Base-by-base conservation (phyloP, 2,797 vertebrate genomes). In the Argentina silus region DNA sequence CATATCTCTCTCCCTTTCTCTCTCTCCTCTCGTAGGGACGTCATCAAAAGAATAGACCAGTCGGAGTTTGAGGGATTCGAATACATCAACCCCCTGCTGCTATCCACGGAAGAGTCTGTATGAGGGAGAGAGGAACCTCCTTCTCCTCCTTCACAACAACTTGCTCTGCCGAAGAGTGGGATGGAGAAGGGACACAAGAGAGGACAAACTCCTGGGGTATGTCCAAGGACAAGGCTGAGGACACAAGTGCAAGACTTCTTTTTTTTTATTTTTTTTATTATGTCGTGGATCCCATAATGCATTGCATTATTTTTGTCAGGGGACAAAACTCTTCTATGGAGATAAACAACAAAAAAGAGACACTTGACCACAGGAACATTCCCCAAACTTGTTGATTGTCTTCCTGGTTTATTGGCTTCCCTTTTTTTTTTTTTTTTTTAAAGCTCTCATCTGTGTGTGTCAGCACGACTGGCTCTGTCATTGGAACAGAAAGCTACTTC, bases 11-110 rank as follows among this genome's bases (percentile, higher is more conserved):
- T 74, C 72, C 10, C 27, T 43, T 17, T 73, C 27, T 63, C 15
- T 67, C 70, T 80, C 73, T 62, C 81, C 72, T 72, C 75, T 78
- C 83, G 70, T 92, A 98, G 98, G 89, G 96, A 98, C 69, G 94
- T 96, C 91, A 96, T 99, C 84, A 98, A 98, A 92, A 95, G 96
- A 92, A 98, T 99, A 90, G 98, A 99, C 93, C 98, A 99, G 93
- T 97, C 98, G 0, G 98, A 99, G 84, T 99, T 99, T 68, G 97
- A 98, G 90, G 98, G 98, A 79, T 99, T 99, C 67, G 98, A 99
- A 91, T 99, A 99, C 87, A 99, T 98, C 92, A 98, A 98, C 88
- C 98, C 97, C 0, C 90, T 98, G 88, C 93, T 99, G 93, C 93
- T 98, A 76, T 95, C 97, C 83, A 89, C 94, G 3, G 97, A 99